A percentile compares a stretch with the other conserved stretches of the same genome.
Conservation (phyloP, 2,113 vertebrate species). For the Cervus canadensis region DNA sequence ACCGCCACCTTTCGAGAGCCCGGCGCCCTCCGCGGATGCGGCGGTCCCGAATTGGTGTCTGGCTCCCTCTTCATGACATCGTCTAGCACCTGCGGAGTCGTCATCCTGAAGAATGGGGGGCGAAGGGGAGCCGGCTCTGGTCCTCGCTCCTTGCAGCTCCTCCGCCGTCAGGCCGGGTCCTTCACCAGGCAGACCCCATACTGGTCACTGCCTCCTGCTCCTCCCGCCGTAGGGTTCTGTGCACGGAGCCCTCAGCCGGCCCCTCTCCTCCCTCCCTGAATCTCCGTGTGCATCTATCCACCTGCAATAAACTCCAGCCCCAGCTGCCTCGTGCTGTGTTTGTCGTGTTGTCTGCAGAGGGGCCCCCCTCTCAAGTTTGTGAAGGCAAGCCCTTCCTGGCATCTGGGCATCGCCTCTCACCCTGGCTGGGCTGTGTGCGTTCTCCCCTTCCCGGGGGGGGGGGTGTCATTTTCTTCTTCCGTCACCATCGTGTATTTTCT, state of each 20-base stretch:
- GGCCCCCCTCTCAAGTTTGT: neutral
- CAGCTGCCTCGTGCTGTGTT: neutral
- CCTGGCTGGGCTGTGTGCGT: neutral
- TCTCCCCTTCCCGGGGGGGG: neutral
- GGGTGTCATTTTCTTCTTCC: neutral
- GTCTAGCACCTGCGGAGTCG: neutral
- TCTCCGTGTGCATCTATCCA: neutral
- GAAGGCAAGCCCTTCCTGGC: neutral
- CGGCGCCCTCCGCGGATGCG: neutral
- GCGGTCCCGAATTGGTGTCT: neutral
- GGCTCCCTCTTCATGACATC: neutral
- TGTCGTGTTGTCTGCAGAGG: conserved; percentile 13
- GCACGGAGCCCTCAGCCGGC: neutral
- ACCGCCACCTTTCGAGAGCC: neutral
- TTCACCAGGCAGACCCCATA: neutral
- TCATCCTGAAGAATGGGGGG: neutral
- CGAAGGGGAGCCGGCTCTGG: neutral
- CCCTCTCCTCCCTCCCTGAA: neutral
- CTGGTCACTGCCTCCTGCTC: neutral
- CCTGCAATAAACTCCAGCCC: conserved; percentile 57
- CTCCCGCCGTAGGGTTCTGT: neutral
- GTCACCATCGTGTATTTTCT: neutral
- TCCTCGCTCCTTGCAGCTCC: neutral
- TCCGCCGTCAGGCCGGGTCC: neutral
- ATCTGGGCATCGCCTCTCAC: neutral